Percentiles rank a stretch among this genome's conserved stretches.
Evolutionary conservation across 2,797 vertebrate species (phyloP).

Genomic region (Brachymystax lenok): DNA sequence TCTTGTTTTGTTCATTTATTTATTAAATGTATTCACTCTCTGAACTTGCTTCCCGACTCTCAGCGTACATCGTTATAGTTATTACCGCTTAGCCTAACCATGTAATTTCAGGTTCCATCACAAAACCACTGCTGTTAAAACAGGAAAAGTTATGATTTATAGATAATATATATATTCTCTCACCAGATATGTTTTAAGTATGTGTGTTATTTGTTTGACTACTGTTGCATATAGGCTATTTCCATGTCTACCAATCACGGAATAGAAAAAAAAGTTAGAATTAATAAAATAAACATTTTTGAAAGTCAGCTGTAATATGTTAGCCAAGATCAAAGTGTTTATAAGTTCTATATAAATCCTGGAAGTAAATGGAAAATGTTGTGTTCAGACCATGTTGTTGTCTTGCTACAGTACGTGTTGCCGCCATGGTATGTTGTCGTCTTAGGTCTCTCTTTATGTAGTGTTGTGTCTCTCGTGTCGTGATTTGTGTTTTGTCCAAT

Average conservation of each 20-base stretch:
- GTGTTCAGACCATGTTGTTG: not conserved
- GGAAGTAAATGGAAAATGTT: not conserved
- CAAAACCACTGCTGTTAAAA: not conserved
- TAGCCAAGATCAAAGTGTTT: not conserved
- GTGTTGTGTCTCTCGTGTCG: too few relatives aligned
- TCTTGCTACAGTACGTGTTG: too few relatives aligned
- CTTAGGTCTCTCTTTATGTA: too few relatives aligned
- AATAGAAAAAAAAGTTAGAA: too few relatives aligned
- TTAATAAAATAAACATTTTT: too few relatives aligned
- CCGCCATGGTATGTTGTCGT: too few relatives aligned
- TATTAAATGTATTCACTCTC: too few relatives aligned
- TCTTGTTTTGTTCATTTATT: not conserved
- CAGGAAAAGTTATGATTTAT: not conserved
- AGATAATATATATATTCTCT: slow-evolving; percentile 10
- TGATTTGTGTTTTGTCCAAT: too few relatives aligned
- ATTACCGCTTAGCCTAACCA: not conserved
- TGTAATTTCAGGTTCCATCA: not conserved
- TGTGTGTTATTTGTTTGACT: not conserved
- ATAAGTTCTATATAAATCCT: not conserved
- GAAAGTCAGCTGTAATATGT: not conserved
- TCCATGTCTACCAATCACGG: not conserved
- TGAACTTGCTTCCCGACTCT: too few relatives aligned
- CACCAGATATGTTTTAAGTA: not conserved
- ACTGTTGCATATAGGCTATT: not conserved
- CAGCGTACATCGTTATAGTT: not conserved